Conservation (phyloP, 2,113 vertebrate species). For the Cyanoramphus novaezelandiae region DNA sequence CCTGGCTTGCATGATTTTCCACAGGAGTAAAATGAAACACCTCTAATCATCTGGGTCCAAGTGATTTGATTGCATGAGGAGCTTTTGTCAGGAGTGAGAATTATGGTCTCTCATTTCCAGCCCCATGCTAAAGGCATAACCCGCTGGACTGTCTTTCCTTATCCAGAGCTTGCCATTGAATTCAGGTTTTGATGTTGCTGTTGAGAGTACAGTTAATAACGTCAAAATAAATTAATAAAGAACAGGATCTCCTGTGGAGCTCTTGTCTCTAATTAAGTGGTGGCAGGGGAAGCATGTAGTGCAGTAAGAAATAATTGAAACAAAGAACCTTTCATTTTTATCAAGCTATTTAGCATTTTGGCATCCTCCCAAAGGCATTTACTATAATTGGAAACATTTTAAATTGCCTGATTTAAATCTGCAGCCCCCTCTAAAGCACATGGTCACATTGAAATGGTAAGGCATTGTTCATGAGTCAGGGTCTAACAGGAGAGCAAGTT, state of each 20-base stretch:
- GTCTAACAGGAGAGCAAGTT: background rate
- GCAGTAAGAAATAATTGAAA: conserved; percentile 57
- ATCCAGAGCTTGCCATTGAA: background rate
- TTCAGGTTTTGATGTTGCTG: background rate
- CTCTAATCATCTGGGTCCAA: background rate
- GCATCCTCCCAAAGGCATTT: conserved; percentile 38
- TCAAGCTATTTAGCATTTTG: conserved; percentile 55
- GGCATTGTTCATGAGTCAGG: background rate
- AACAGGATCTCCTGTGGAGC: conserved; percentile 27
- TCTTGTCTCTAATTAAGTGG: conserved; percentile 42
- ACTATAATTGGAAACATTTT: conserved; percentile 53
- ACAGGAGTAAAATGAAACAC: background rate
- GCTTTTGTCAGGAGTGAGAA: background rate
- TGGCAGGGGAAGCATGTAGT: background rate
- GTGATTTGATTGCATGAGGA: background rate
- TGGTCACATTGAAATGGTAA: background rate
- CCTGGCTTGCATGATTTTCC: background rate
- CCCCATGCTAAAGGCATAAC: background rate
- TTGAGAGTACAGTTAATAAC: background rate
- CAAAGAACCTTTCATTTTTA: conserved; percentile 51
- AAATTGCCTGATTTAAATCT: conserved; percentile 24
- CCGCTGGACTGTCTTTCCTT: background rate
- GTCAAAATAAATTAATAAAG: conserved; percentile 48
- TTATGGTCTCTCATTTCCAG: background rate
- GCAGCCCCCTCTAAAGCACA: background rate